These are phyloP conservation scores for Penaeus chinensis DNA, from an alignment of 1,140 invertebrate genomes.

Conservation along the genomic window DNA sequence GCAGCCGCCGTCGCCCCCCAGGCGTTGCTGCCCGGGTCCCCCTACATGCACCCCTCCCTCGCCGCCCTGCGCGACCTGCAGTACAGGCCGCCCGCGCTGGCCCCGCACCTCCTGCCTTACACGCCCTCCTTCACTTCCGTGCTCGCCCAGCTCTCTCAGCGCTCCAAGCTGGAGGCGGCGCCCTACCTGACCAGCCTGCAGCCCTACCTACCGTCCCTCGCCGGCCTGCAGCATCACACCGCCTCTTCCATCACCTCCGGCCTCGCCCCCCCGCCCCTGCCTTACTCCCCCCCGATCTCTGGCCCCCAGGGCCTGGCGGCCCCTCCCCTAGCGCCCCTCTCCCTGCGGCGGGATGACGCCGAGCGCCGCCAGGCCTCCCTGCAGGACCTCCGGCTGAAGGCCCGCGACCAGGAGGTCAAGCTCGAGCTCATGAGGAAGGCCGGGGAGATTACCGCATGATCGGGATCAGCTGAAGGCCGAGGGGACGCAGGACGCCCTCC, in stretches of 20 bases:
- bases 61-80: conserved; percentile 55
- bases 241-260: conserved; percentile 44
- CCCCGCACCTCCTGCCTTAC: conserved; percentile 55
- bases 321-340: conserved; percentile 38
- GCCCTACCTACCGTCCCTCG: conserved; percentile 53
- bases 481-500: too few relatives aligned
- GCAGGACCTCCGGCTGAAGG: conserved; percentile 80
- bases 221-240: conserved; percentile 49
- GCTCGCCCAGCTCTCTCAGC: conserved; percentile 53
- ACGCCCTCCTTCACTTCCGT: conserved; percentile 59
- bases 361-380: conserved; percentile 63
- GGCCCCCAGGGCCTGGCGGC: conserved; percentile 48
- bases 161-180: conserved; percentile 52
- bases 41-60: conserved; percentile 53
- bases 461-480: not conserved
- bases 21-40: conserved; percentile 46
- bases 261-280: conserved; percentile 53
- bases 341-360: conserved; percentile 50
- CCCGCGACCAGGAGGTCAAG: conserved; percentile 90
- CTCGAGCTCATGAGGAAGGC: conserved; percentile 85
- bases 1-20: conserved; percentile 47
- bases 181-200: conserved; percentile 57
- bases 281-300: conserved; percentile 53
- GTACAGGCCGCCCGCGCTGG: conserved; percentile 56
- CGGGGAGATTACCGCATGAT: conserved; percentile 75